phyloP scores from a whole-genome alignment of 2,888 invertebrate genomes.

The Drosophila melanosoma region DNA sequence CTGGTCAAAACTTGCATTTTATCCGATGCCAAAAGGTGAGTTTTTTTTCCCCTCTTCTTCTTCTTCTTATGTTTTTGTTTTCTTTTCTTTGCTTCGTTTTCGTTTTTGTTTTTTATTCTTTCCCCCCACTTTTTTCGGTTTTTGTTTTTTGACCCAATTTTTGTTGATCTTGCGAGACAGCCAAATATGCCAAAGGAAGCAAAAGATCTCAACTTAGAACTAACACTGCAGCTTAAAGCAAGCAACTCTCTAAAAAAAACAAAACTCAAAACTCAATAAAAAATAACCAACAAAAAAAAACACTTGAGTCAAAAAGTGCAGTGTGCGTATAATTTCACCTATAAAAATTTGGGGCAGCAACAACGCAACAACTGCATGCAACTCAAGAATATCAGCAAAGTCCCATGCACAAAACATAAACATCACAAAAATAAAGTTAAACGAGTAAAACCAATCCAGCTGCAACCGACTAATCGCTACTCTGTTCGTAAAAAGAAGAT shows the following conservation, averaged over 20 bases:
- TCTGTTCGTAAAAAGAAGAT: not conserved
- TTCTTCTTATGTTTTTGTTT: conserved; percentile 40
- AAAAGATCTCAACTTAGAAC: conserved; percentile 39
- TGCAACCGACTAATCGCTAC: conserved; percentile 7
- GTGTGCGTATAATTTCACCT: conserved; percentile 60
- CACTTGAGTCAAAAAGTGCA: conserved; percentile 54
- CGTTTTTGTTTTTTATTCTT: conserved; percentile 11
- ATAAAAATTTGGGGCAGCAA: conserved; percentile 63
- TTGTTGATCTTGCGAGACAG: conserved; percentile 18
- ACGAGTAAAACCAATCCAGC: conserved; percentile 13
- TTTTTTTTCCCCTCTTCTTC: conserved; percentile 25
- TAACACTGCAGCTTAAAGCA: conserved; percentile 36
- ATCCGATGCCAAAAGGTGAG: conserved; percentile 81
- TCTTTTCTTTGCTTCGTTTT: conserved; percentile 4
- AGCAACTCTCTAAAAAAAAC: conserved; percentile 3
- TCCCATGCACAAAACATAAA: conserved; percentile 33
- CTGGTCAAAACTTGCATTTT: conserved; percentile 82
- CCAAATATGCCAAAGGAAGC: not conserved
- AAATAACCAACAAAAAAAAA: conserved; percentile 19
- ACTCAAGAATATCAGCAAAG: conserved; percentile 50
- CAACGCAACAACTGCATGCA: conserved; percentile 36
- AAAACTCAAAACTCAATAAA: not conserved
- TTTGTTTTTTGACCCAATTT: conserved; percentile 40
- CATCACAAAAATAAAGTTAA: conserved; percentile 30
- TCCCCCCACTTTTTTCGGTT: conserved; percentile 1